These are phyloP conservation scores for Sinosuthora webbiana DNA, from an alignment of 2,113 vertebrate species.

Conservation along the genomic window DNA sequence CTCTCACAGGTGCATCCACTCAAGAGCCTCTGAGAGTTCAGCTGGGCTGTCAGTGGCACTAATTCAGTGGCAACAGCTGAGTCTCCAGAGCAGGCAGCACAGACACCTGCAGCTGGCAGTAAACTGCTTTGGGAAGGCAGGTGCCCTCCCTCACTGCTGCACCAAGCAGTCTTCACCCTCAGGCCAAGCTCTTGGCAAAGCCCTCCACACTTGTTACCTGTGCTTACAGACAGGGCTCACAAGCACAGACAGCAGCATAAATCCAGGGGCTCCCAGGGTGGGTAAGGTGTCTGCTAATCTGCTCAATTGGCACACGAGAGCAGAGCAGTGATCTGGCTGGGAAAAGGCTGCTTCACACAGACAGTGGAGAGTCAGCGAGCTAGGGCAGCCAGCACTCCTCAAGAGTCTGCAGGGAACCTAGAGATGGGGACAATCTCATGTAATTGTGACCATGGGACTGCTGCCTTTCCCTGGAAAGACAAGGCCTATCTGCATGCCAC, in stretches of 20 bases:
- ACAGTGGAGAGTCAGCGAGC: background rate
- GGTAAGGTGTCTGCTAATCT: background rate
- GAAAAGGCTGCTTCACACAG: background rate
- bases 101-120: background rate
- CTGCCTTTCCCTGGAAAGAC: background rate
- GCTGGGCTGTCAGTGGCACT: background rate
- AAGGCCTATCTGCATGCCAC: background rate
- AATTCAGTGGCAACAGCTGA: background rate
- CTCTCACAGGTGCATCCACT: background rate
- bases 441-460: background rate
- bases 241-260: background rate
- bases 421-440: background rate
- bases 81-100: background rate
- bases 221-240: background rate
- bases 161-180: background rate
- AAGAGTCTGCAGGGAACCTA: background rate
- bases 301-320: background rate
- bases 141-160: background rate
- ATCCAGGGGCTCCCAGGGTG: background rate
- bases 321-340: background rate
- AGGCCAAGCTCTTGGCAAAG: background rate
- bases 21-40: background rate
- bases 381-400: background rate
- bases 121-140: background rate
- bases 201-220: background rate